Conservation (phyloP, 2,113 vertebrate genomes). For the Oophaga pumilio region DNA sequence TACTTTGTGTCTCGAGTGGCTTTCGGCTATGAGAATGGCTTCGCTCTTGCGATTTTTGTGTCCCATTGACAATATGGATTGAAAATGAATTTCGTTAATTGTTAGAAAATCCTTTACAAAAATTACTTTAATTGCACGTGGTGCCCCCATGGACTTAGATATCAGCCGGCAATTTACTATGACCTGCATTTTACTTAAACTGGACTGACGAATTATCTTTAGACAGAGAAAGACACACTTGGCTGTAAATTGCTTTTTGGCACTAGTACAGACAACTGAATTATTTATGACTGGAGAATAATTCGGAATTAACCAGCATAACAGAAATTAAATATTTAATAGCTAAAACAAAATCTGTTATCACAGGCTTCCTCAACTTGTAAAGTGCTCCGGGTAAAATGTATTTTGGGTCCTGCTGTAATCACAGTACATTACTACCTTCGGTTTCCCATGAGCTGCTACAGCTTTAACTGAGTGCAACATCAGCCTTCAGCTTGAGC, state of each 20-base stretch:
- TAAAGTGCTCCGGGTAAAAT: constrained; percentile 3
- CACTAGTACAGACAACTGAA: constrained; percentile 21
- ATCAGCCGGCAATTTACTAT: not conserved
- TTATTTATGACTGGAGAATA: constrained; percentile 46
- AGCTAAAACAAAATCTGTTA: constrained; percentile 41
- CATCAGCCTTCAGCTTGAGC: not conserved
- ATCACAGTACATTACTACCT: not conserved
- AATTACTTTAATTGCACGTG: constrained; percentile 12
- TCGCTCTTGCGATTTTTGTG: not conserved
- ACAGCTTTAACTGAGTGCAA: not conserved
- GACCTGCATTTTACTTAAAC: constrained; percentile 18
- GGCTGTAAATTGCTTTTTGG: constrained; percentile 50
- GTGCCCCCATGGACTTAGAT: constrained; percentile 20
- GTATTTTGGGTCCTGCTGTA: not conserved
- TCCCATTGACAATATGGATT: not conserved
- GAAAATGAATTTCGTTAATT: not conserved
- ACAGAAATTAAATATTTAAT: constrained; percentile 53
- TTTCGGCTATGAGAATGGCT: not conserved
- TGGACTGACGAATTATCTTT: constrained; percentile 12
- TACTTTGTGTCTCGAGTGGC: not conserved
- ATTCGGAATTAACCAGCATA: constrained; percentile 42
- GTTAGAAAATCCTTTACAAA: not conserved
- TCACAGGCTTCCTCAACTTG: constrained; percentile 18
- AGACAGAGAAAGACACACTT: constrained; percentile 29
- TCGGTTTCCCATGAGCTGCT: not conserved